Base-by-base conservation (phyloP, 64 coral and sea anemone genomes). In the Platygyra sinensis region DNA sequence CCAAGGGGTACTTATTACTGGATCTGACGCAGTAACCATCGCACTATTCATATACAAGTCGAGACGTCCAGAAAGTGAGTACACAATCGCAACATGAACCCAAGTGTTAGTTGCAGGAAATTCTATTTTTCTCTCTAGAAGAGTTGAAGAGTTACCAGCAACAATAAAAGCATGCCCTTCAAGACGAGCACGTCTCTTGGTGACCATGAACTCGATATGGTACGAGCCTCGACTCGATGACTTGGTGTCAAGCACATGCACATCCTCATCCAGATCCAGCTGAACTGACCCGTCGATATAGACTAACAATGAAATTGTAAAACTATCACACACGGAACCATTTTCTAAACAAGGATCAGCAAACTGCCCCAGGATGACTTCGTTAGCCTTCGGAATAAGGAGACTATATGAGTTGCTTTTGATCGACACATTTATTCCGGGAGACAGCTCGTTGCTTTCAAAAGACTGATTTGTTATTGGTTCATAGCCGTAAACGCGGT, bases 391-490 rank as follows among this genome's bases (percentile, higher is more conserved):
- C 30, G 71, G 71, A 30, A 73, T 32, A 1, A 15, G 71, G 71
- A 73, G 27, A 10, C 71, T 31, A 13, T 32, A 30, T 73, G 29
- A 13, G 13, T 73, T 12, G 25, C 30, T 3, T 11, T 73, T 73
- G 8, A 31, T 73, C 12, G 71, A 27, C 10, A 73, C 71, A 30
- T 73, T 73, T 29, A 15, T 73, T 30, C 28, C 71, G 30, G 71
- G 29, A 73, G 30, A 73, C 71, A 73, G 71, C 12, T 73, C 71
- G 29, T 73, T 30, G 71, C 71, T 73, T 73, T 73, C 71, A 73
- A 73, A 73, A 10, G 71, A 73, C 71, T 30, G 25, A 27, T 73
- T 73, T 73, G 29, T 30, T 3, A 28, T 15, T 73, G 71, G 29
- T 31, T 73, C 71, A 30, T 73, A 73, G 30, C 71, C 71, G n/a